Evolutionary conservation across 1,140 invertebrate genomes (phyloP).

Genomic region (Drosophila melanica): DNA sequence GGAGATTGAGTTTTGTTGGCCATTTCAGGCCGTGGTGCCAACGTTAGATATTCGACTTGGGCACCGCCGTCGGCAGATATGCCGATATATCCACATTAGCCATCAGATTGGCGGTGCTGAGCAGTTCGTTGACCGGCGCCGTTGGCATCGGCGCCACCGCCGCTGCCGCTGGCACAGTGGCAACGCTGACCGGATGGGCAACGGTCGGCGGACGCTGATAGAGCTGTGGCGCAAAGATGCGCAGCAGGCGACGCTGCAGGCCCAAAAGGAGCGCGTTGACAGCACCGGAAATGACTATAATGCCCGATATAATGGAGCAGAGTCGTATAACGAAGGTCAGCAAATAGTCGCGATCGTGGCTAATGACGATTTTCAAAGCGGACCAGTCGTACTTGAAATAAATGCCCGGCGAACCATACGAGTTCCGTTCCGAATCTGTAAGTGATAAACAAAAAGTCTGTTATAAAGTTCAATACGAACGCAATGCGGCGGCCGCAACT

Average conservation of each 20-base stretch:
- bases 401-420: slow-evolving; percentile 96
- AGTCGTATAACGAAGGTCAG: slow-evolving; percentile 93
- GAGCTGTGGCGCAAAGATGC: slow-evolving; percentile 54
- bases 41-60: slow-evolving; percentile 46
- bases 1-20: slow-evolving; percentile 44
- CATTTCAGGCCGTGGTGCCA: neutral
- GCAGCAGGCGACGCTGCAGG: slow-evolving; percentile 50
- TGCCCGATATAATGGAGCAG: slow-evolving; percentile 95
- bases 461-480: neutral
- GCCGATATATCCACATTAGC: slow-evolving; percentile 71
- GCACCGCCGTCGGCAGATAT: slow-evolving; percentile 56
- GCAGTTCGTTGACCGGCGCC: slow-evolving; percentile 56
- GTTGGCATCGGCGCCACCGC: neutral
- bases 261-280: slow-evolving; percentile 50
- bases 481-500: slow-evolving; percentile 38
- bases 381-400: slow-evolving; percentile 98
- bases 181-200: neutral
- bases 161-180: neutral
- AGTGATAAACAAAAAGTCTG: neutral
- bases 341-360: slow-evolving; percentile 91
- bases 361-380: slow-evolving; percentile 93
- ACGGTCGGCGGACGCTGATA: slow-evolving; percentile 34
- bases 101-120: slow-evolving; percentile 72
- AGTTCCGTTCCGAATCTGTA: slow-evolving; percentile 88
- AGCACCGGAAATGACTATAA: slow-evolving; percentile 92